Evolutionary conservation across 2,113 vertebrate genomes (phyloP), one percentile per base, ranked within the genome.

Genomic region (Nansenia antarctica): DNA sequence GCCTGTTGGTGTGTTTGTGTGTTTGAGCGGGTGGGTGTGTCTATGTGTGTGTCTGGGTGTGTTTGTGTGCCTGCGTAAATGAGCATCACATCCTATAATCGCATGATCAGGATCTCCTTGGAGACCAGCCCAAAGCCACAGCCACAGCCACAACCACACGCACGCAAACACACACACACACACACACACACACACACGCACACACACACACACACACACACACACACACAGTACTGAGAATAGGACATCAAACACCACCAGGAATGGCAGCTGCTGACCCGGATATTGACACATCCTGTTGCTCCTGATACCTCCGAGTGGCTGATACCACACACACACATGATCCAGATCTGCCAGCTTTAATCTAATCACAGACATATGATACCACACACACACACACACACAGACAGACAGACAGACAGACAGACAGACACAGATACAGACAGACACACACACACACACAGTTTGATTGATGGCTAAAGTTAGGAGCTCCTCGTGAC

Each of bases 351-450:
- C 80, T 80, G 32, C 67, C 53, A 77, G 31, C 64, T 34, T 81
- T 66, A 76, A 85, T 84, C 77, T 77, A 83, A 81, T 80, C 66
- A 81, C 73, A 70, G 70, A 74, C 60, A 73, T 74, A 61, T 57
- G 69, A 76, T 32, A 79, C 70, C 22, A 34, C 62, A 76, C 47
- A 62, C 34, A 22, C 37, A 62, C 58, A 52, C 62, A 69, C 54
- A 75, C 26, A 35, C 57, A 64, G n/a, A 27, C 69, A 58, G 60
- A 62, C n/a, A 72, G n/a, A n/a, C n/a, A n/a, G n/a, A 8, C 11
- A 9, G 11, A 29, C 5, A 39, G 9, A 1, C 27, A 65, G 39
- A 24, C 42, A 22, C 62, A 59, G 9, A n/a, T 31, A 30, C 27
- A 45, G 22, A 72, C 62, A 47, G 60, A 53, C 26, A 31, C 27